phyloP scores from a whole-genome alignment of 2,888 invertebrate species.

The Leptura quadrifasciata region DNA sequence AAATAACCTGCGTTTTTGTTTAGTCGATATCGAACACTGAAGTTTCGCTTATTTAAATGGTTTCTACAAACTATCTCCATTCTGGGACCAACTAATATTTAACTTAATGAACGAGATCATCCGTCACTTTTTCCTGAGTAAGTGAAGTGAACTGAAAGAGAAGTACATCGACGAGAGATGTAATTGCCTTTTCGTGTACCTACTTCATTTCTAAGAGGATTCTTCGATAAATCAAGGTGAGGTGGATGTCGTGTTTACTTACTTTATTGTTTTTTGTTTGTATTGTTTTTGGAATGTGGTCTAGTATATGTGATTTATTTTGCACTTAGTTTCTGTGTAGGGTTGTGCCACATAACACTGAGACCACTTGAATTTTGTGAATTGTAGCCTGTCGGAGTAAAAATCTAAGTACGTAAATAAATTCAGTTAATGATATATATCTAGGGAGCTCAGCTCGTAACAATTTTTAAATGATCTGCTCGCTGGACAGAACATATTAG shows the following conservation, averaged over 20 bases:
- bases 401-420: too few species aligned
- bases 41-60: conserved; percentile 4
- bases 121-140: neutral
- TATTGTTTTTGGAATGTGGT: neutral
- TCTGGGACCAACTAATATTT: conserved; percentile 24
- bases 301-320: neutral
- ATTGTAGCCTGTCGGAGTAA: too few species aligned
- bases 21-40: conserved; percentile 16
- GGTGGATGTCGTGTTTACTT: neutral
- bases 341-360: too few species aligned
- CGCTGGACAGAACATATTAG: too few species aligned
- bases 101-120: conserved; percentile 16
- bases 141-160: neutral
- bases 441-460: too few species aligned
- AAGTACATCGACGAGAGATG: conserved; percentile 14
- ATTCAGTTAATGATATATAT: too few species aligned
- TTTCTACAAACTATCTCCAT: conserved; percentile 12
- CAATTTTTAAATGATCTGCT: too few species aligned
- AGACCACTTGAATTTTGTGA: too few species aligned
- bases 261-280: neutral
- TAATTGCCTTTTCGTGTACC: conserved; percentile 6
- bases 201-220: neutral
- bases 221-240: conserved; percentile 20
- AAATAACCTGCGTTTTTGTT: conserved; percentile 12
- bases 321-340: neutral